Conservation (phyloP, 2,888 invertebrate species). For the Acleris literana region DNA sequence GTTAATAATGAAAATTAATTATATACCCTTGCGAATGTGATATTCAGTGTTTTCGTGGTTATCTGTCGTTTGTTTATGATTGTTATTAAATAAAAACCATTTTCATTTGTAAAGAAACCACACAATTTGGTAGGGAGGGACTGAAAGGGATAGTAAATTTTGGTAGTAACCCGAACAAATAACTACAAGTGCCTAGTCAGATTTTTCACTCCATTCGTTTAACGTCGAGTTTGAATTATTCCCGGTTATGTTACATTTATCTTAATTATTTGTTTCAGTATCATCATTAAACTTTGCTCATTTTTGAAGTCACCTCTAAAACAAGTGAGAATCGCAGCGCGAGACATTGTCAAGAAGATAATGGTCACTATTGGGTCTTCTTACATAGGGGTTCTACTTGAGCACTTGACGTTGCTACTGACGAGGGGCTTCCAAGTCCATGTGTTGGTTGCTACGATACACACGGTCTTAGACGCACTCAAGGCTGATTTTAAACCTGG, state of each 20-base stretch:
- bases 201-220: too few species aligned
- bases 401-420: constrained; percentile 91
- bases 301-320: constrained; percentile 95
- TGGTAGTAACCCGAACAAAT: too few species aligned
- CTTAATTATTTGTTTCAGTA: constrained; percentile 74
- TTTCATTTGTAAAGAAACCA: too few species aligned
- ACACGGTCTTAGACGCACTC: constrained; percentile 90
- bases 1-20: too few species aligned
- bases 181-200: too few species aligned
- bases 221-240: too few species aligned
- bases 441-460: constrained; percentile 94
- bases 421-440: constrained; percentile 97
- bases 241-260: not conserved
- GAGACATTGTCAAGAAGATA: constrained; percentile 96
- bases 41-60: too few species aligned
- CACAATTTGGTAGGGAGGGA: too few species aligned
- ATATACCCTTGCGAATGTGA: too few species aligned
- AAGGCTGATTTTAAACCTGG: constrained; percentile 87
- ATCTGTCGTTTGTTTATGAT: too few species aligned
- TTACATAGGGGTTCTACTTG: constrained; percentile 90
- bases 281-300: constrained; percentile 94
- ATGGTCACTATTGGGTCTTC: constrained; percentile 92
- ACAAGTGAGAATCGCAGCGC: constrained; percentile 92
- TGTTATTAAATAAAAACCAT: too few species aligned
- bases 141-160: too few species aligned